Evolutionary conservation across 2,113 vertebrate species (phyloP), one percentile per base, ranked within the genome.

Genomic region (Rostratula benghalensis): DNA sequence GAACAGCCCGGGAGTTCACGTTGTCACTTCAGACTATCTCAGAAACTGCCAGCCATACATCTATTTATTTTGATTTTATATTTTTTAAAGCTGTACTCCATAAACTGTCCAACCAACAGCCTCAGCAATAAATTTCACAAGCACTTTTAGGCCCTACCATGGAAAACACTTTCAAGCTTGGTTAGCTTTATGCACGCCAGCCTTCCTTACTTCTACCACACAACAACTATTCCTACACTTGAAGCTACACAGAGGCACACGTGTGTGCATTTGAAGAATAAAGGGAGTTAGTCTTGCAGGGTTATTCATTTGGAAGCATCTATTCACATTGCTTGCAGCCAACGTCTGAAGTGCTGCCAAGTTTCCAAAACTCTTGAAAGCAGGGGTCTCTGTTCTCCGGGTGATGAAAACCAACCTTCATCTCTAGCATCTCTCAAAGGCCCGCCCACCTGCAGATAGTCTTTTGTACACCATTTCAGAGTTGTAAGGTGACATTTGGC

Each of bases 301-400:
- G 53, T 90, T 94, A 59, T 74, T 92, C 74, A 69, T 67, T 90
- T 37, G 39, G 37, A 93, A 79, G 76, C 33, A 84, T 48, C 50
- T 91, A 53, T 30, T 91, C 30, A 7, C 14, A 27, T 57, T 22
- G 78, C 41, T 57, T 51, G 51, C 22, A 3, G 74, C 9, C 78
- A 85, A 41, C 27, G 71, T 43, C 65, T 91, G 69, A 17, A 82
- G 37, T 8, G 16, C 45, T 94, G 67, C 31, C 59, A 77, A 64
- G 78, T 90, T 86, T 31, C 39, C 70, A 54, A 54, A 75, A 43
- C 73, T 51, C 39, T 23, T 48, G 41, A 46, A 86, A 71, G 73
- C 46, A 54, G n/a, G 25, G 13, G 18, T 51, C 28, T n/a, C 50
- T 45, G 28, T 35, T 74, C 33, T 63, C 43, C 22, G 27, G 2